Conservation (phyloP, 1,140 invertebrate species). For the Chionoecetes opilio region DNA sequence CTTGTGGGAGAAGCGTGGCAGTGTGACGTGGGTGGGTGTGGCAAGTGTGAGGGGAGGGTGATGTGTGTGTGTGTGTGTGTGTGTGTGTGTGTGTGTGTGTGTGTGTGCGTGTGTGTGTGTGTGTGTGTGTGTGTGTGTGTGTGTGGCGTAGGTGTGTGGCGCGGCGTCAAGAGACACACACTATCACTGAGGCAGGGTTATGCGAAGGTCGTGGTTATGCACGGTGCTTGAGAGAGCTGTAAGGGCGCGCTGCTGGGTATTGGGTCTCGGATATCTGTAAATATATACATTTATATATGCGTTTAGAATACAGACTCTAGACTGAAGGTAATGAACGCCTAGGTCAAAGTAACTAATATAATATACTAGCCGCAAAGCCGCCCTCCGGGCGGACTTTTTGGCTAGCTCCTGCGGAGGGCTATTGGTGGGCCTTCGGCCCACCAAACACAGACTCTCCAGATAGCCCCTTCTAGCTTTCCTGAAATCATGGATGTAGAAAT, state of each 20-base stretch:
- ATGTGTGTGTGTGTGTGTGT: not conserved
- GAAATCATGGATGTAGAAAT: no score
- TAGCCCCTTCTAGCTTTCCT: no score
- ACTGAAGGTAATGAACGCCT: no score
- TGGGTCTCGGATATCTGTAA: not conserved
- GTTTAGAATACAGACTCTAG: not conserved
- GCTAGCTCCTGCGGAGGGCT: no score
- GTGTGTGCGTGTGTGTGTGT: not conserved
- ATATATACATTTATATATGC: not conserved
- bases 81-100: conserved; percentile 51
- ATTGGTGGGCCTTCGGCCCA: no score
- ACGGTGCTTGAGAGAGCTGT: not conserved
- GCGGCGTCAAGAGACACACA: not conserved
- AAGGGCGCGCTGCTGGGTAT: not conserved
- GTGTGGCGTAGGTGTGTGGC: not conserved
- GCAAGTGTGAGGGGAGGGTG: not conserved
- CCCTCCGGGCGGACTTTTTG: no score
- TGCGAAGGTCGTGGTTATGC: not conserved
- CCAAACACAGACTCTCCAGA: no score
- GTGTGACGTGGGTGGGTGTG: conserved; percentile 28
- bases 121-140: not conserved
- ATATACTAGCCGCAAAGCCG: no score
- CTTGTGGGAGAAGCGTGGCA: not conserved
- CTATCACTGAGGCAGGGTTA: not conserved
- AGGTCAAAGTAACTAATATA: no score